Conservation (phyloP, 2,113 vertebrate genomes). For the Vicugna pacos region DNA sequence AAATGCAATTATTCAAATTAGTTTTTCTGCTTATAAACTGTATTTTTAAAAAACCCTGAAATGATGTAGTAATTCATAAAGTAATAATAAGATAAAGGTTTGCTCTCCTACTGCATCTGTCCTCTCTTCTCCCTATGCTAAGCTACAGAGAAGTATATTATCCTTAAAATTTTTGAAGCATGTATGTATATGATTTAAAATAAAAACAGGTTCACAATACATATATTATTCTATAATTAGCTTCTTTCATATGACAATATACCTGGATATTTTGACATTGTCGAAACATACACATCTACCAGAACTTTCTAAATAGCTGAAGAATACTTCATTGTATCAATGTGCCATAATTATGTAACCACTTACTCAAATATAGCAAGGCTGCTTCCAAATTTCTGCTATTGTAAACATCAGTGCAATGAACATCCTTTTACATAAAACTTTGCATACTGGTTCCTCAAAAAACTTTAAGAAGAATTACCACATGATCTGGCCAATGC, state of each 20-base stretch:
- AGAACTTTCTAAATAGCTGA: not conserved
- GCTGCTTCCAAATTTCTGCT: conserved; percentile 26
- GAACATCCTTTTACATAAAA: conserved; percentile 1
- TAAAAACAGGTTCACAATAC: not conserved
- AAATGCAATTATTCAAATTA: conserved; percentile 29
- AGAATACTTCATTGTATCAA: not conserved
- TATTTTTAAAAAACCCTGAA: conserved; percentile 17
- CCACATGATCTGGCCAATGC: not conserved
- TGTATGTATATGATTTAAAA: conserved; percentile 20
- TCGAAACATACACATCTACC: not conserved
- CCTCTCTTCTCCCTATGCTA: not conserved
- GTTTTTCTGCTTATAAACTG: conserved; percentile 37
- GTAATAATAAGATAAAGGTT: not conserved
- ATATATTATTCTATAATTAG: not conserved
- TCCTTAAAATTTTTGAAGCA: not conserved
- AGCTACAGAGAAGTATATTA: not conserved
- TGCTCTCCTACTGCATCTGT: not conserved
- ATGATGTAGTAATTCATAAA: not conserved
- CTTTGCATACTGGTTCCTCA: not conserved
- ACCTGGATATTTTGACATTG: conserved; percentile 12
- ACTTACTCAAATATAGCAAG: conserved; percentile 18
- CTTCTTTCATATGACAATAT: not conserved
- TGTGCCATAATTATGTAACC: conserved; percentile 21
- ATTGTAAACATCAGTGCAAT: conserved; percentile 29
- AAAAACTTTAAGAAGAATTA: not conserved